Conservation (phyloP, 2,888 invertebrate species). For the Ametastegia equiseti region DNA sequence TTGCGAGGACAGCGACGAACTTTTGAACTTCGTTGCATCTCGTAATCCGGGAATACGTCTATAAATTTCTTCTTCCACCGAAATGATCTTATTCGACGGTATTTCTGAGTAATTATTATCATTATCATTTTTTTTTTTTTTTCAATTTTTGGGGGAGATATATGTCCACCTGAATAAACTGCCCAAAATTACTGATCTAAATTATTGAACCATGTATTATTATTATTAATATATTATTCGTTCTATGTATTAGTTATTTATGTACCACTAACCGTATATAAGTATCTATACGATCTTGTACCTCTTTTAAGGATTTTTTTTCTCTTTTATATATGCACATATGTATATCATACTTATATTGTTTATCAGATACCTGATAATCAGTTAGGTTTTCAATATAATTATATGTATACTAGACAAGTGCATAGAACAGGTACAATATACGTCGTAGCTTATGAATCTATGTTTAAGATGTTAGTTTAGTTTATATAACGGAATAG, state of each 20-base stretch:
- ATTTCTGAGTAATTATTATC: background rate
- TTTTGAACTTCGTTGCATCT: constrained; percentile 93
- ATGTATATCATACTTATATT: too few species aligned
- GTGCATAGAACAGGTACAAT: background rate
- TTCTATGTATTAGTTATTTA: constrained; percentile 2
- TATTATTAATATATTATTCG: background rate
- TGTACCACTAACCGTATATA: constrained; percentile 26
- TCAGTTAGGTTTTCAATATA: background rate
- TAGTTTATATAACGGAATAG: background rate
- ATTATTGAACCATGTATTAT: constrained; percentile 19
- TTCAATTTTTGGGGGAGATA: too few species aligned
- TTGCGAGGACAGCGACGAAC: constrained; percentile 94
- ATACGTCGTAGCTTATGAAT: background rate
- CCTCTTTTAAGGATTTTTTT: background rate
- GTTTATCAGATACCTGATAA: background rate
- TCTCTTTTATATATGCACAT: background rate
- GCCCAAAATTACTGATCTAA: constrained; percentile 28
- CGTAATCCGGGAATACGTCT: constrained; percentile 92
- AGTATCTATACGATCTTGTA: background rate
- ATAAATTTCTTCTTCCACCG: constrained; percentile 34
- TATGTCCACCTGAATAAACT: constrained; percentile 5
- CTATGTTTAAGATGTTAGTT: background rate
- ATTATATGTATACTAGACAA: too few species aligned
- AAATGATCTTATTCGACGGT: too few species aligned
- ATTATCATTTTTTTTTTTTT: background rate